Base-by-base conservation (phyloP, 2,888 invertebrate species). In the Colletes collaris region DNA sequence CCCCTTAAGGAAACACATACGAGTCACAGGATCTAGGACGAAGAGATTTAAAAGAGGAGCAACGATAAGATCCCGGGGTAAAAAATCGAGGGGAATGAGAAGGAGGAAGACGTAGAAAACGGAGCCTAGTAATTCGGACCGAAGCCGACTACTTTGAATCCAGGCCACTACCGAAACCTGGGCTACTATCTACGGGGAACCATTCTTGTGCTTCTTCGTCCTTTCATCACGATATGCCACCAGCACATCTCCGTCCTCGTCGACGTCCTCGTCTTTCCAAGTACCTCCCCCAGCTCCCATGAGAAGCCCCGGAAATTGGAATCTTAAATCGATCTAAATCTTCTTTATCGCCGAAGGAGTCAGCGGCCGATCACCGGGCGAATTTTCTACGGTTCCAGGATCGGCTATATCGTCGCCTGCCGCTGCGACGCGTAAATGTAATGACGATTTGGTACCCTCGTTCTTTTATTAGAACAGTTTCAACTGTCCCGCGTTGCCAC, bases 311-410 rank as follows among this genome's bases (percentile, higher is more conserved):
- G 89, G 89, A 91, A 91, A 91, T 91, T 91, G 91, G 90, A 91
- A 91, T 91, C 90, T 90, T 90, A 90, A 90, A 91, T 91, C 91
- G 91, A 90, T 89, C 88, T 88, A 88, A 89, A 90, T 90, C 87
- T 87, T 87, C 87, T 88, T 89, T 89, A 89, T 88, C 85, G 86
- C 71, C 85, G 85, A 73, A 77, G 64, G 71, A 75, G 63, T 76
- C 76, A 55, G 58, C 73, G 72, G 37, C 75, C 81, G 81, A 82
- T 81, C 77, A 68, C 77, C 10, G 56, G 67, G 67, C 66, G 81
- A 85, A 76, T 81, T 85, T 85, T 81, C 78, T 44, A 76, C 68
- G 76, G 37, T 68, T 58, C 72, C 16, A 63, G 64, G 62, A 81
- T 73, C 55, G 74, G 40, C 76, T 77, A 72, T 82, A 80, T 69